Base-by-base conservation (phyloP, 1,140 invertebrate species). In the Drosophila sp. region DNA sequence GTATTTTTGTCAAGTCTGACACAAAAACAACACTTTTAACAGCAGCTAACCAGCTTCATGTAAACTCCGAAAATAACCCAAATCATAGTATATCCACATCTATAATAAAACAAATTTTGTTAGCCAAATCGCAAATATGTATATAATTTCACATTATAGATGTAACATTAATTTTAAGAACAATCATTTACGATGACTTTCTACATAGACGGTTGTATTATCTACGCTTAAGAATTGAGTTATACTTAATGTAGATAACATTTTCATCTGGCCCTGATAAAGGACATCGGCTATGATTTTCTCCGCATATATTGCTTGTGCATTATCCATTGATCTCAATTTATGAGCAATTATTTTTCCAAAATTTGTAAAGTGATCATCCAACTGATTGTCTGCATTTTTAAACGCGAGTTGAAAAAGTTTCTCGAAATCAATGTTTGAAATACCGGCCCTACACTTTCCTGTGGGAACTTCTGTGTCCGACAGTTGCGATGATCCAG, bases 251-350 rank as follows among this genome's bases (percentile, higher is more conserved):
- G 86, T 53, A 6, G 90, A 89, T 6, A 91, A 67, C 78, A 91
- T 82, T 80, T 92, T 92, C 91, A 93, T 92, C 72, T 92, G 92
- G 0, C 92, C 92, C 78, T 93, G 89, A 74, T 92, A 92, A 13
- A 93, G 81, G 27, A 93, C 81, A 72, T 93, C 92, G 27, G 87
- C 84, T 50, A 93, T 92, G 13, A 93, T 80, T 70, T 92, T 92
- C 57, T 92, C 90, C 0, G 92, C 92, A 56, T 92, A 92, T 36
- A 84, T 89, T 5, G 91, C 86, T 72, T 93, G 92, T 29, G 89
- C 76, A 27, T 77, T 46, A 1, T 90, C 80, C 92, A 93, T 92
- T 18, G 90, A 81, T 6, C 92, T 83, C 41, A 93, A 63, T 74
- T 92, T 92, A 45, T 92, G 84, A 9, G 92, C 92, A 51, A 93